These are phyloP conservation scores for Gallinago jamesoni DNA, from an alignment of 2,113 vertebrate species.

Conservation along the genomic window DNA sequence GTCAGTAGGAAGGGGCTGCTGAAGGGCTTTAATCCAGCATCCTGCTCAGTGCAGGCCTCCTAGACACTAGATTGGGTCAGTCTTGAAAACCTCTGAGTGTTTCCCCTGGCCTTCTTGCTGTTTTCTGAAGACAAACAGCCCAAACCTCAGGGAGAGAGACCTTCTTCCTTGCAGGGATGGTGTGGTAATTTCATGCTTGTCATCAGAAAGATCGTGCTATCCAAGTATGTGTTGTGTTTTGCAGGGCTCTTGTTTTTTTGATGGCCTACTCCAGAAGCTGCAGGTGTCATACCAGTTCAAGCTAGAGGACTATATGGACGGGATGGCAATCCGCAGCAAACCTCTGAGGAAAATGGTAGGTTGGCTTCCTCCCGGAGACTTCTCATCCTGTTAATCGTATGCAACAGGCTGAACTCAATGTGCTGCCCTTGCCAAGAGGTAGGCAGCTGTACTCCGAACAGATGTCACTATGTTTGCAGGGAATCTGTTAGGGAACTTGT, in stretches of 20 bases:
- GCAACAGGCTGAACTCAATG: not conserved
- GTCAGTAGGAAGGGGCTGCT: not conserved
- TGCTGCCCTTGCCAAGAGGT: not conserved
- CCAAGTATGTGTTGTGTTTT: not conserved
- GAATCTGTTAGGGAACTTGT: not conserved
- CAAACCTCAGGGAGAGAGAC: not conserved
- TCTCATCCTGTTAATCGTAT: not conserved
- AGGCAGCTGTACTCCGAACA: not conserved
- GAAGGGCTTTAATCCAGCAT: not conserved
- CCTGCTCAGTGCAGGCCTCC: not conserved
- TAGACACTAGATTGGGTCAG: not conserved
- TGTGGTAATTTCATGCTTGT: not conserved
- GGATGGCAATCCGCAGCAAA: constrained; percentile 91
- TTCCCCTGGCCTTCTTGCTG: not conserved
- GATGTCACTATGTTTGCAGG: not conserved
- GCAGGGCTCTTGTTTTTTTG: constrained; percentile 94
- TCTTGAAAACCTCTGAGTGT: not conserved
- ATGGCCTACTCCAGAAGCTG: constrained; percentile 91
- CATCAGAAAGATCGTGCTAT: not conserved
- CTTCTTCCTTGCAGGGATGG: not conserved
- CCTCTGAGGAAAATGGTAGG: constrained; percentile 91
- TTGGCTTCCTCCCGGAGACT: not conserved
- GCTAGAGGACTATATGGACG: constrained; percentile 95
- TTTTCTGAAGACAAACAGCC: not conserved
- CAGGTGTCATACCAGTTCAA: constrained; percentile 94